Percentiles rank a stretch among this genome's conserved stretches.
These are phyloP conservation scores for Eupithecia dodoneata DNA, from an alignment of 2,888 invertebrate genomes.

Conservation along the genomic window DNA sequence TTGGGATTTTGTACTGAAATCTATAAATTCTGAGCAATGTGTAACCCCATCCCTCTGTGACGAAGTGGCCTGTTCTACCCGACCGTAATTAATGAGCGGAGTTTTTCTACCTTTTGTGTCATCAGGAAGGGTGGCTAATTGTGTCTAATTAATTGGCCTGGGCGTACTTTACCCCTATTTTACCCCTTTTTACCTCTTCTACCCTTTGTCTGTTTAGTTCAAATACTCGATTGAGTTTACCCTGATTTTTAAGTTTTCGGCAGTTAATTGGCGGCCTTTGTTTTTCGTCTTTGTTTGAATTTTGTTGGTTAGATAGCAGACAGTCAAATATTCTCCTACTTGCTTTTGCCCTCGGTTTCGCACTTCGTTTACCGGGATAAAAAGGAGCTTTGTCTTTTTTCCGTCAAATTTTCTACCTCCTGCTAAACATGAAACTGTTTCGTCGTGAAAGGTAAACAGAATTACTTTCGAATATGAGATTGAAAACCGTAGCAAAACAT, in stretches of 20 bases:
- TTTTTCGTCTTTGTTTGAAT: constrained; percentile 54
- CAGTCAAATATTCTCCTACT: not conserved
- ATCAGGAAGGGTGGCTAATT: constrained; percentile 78
- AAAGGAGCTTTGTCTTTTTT: not conserved
- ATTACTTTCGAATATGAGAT: no score
- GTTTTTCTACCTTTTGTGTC: constrained; percentile 82
- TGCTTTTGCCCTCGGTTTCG: not conserved
- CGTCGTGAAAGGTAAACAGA: no score
- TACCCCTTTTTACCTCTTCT: constrained; percentile 47
- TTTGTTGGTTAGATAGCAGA: constrained; percentile 27
- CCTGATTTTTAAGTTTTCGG: constrained; percentile 58
- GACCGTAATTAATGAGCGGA: constrained; percentile 77
- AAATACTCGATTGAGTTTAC: constrained; percentile 61
- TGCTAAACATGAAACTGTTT: no score
- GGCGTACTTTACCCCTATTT: constrained; percentile 76
- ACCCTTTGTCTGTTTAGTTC: constrained; percentile 63
- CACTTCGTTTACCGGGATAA: not conserved
- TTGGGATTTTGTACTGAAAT: not conserved
- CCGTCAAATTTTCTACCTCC: no score
- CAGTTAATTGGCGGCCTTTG: constrained; percentile 62
- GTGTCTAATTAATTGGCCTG: constrained; percentile 81
- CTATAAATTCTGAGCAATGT: not conserved
- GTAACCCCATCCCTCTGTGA: constrained; percentile 2
- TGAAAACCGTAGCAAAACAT: constrained; percentile 27
- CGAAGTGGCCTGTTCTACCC: constrained; percentile 25